These are phyloP conservation scores for Ruditapes philippinarum DNA, from an alignment of 1,140 invertebrate genomes.

Conservation along the genomic window DNA sequence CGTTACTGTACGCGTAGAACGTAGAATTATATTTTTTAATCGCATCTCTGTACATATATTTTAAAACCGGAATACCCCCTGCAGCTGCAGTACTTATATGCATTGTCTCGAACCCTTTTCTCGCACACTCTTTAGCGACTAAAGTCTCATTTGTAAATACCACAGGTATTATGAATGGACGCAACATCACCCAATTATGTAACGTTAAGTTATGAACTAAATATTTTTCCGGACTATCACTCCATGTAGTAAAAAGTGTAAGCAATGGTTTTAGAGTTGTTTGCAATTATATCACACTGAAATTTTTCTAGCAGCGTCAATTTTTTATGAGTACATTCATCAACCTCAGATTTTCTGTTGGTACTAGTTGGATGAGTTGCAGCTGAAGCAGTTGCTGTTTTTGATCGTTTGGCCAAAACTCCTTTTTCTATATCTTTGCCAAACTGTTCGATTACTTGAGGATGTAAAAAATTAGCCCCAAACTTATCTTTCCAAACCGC, in stretches of 20 bases:
- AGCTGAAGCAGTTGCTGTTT: neutral
- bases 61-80: slow-evolving; percentile 66
- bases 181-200: too few relatives aligned
- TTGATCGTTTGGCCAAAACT: neutral
- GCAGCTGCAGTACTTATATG: slow-evolving; percentile 58
- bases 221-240: too few relatives aligned
- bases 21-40: slow-evolving; percentile 56
- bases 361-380: too few relatives aligned
- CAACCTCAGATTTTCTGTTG: too few relatives aligned
- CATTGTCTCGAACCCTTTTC: slow-evolving; percentile 51
- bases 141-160: slow-evolving; percentile 68
- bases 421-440: neutral
- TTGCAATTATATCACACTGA: neutral
- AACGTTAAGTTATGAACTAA: too few relatives aligned
- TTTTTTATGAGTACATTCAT: neutral
- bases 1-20: too few relatives aligned
- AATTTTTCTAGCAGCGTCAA: neutral
- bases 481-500: slow-evolving; percentile 47
- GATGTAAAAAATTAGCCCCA: slow-evolving; percentile 20
- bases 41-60: neutral
- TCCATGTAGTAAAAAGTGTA: slow-evolving; percentile 70
- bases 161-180: slow-evolving; percentile 66
- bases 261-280: slow-evolving; percentile 57
- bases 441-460: slow-evolving; percentile 23
- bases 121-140: slow-evolving; percentile 30